Base-by-base conservation (phyloP, 1,140 invertebrate genomes). In the Rhagoletis pomonella region DNA sequence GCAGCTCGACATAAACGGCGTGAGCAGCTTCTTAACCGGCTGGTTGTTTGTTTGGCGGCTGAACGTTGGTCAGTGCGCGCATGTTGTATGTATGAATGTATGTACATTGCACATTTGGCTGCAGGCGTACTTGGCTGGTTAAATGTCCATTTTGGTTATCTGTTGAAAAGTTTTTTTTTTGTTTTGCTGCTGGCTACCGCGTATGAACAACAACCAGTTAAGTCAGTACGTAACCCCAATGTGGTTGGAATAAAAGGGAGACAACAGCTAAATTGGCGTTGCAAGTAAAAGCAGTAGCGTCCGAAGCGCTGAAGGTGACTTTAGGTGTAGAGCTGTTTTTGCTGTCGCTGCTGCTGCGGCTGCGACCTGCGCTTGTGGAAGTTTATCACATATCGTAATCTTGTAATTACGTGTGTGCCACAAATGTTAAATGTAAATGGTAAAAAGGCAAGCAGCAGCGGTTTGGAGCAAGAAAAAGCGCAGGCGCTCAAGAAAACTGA, bases 321-420 rank as follows among this genome's bases (percentile, higher is more conserved):
- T n/a, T 62, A 29, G 60, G 12, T 12, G 60, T n/a, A 7, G 58
- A 59, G 58, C 6, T n/a, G 17, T 7, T 62, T 7, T 12, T 0
- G 19, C 47, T 58, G 42, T 17, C 2, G 17, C 69, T 42, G 44
- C 64, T 67, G 12, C 44, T 47, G 17, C 44, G n/a, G 17, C 73
- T 47, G 42, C 39, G 9, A 12, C 67, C 44, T 62, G 7, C 44
- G 59, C 19, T 42, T 62, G 58, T 85, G 29, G 55, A 59, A 44
- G 19, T 85, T 85, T 85, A 85, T 85, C 84, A 85, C 62, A 42
- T 86, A 86, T 86, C 86, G 86, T 86, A 69, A 86, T 86, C 86
- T 86, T 86, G 86, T 86, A 65, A 86, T 86, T 86, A 67, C 60
- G 62, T 67, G 86, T 86, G 62, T 86, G 19, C 47, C 64, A 86